phyloP scores from a whole-genome alignment of 1,140 invertebrate species.

The Papilio helenus region DNA sequence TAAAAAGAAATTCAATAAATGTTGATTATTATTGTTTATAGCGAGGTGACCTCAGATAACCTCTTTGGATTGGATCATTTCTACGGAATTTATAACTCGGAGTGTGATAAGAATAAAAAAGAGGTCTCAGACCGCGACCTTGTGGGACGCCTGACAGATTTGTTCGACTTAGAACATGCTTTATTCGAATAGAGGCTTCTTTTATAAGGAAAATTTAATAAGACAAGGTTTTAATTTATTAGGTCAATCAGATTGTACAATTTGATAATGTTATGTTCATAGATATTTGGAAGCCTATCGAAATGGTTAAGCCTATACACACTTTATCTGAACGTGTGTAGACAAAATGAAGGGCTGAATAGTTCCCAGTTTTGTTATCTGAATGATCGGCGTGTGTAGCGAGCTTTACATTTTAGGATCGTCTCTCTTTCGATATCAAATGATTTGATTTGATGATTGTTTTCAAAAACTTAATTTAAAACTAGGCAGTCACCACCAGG shows the following conservation, averaged over 20 bases:
- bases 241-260: background rate
- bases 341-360: too few relatives aligned
- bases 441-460: background rate
- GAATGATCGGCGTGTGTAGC: too few relatives aligned
- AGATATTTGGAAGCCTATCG: background rate
- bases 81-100: conserved; percentile 16
- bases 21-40: conserved; percentile 22
- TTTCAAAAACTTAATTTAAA: background rate
- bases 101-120: conserved; percentile 32
- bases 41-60: conserved; percentile 32
- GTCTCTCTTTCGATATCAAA: background rate
- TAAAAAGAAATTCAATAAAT: conserved; percentile 8
- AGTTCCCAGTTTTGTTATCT: too few relatives aligned
- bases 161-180: background rate
- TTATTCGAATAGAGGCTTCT: background rate
- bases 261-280: background rate
- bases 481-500: background rate
- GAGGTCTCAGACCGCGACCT: conserved; percentile 25
- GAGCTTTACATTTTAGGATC: background rate
- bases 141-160: conserved; percentile 13
- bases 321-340: too few relatives aligned
- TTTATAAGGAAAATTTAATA: background rate
- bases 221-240: background rate
- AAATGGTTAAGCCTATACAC: background rate
- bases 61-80: conserved; percentile 22